Percentiles rank a stretch among this genome's conserved stretches.
phyloP scores from a whole-genome alignment of 2,797 vertebrate genomes.

The Acanthopagrus latus region DNA sequence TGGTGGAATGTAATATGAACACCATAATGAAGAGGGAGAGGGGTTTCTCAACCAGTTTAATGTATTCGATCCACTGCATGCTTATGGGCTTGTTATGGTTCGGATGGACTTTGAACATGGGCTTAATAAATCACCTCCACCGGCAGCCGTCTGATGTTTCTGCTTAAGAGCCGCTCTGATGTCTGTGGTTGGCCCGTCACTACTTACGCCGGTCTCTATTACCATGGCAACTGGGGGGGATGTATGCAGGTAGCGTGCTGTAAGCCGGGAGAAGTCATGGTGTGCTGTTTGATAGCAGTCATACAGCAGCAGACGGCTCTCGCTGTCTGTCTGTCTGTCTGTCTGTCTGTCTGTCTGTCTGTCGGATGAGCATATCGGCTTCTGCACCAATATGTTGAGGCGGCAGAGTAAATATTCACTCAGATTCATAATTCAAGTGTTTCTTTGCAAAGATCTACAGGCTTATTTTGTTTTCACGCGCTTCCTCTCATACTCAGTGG shows the following conservation, averaged over 20 bases:
- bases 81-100: slow-evolving; percentile 80
- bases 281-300: slow-evolving; percentile 79
- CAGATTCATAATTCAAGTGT: slow-evolving; percentile 27
- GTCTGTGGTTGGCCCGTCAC: slow-evolving; percentile 75
- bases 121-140: slow-evolving; percentile 84
- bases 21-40: slow-evolving; percentile 73
- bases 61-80: slow-evolving; percentile 79
- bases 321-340: slow-evolving; percentile 35
- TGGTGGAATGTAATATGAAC: slow-evolving; percentile 74
- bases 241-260: slow-evolving; percentile 82
- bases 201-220: slow-evolving; percentile 77
- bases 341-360: slow-evolving; percentile 20
- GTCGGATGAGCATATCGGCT: slow-evolving; percentile 28
- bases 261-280: slow-evolving; percentile 78
- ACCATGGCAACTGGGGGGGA: slow-evolving; percentile 83
- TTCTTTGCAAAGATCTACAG: slow-evolving; percentile 30
- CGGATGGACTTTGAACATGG: slow-evolving; percentile 80
- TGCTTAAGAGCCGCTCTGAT: slow-evolving; percentile 80
- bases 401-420: slow-evolving; percentile 36
- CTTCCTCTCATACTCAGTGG: neutral
- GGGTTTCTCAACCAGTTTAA: slow-evolving; percentile 71
- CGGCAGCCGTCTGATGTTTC: slow-evolving; percentile 79
- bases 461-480: slow-evolving; percentile 18
- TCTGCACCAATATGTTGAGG: slow-evolving; percentile 29
- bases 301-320: slow-evolving; percentile 63